Percentiles rank a stretch among this genome's conserved stretches.
phyloP scores from a whole-genome alignment of 1,140 invertebrate species.

The Plectus sambesii region DNA sequence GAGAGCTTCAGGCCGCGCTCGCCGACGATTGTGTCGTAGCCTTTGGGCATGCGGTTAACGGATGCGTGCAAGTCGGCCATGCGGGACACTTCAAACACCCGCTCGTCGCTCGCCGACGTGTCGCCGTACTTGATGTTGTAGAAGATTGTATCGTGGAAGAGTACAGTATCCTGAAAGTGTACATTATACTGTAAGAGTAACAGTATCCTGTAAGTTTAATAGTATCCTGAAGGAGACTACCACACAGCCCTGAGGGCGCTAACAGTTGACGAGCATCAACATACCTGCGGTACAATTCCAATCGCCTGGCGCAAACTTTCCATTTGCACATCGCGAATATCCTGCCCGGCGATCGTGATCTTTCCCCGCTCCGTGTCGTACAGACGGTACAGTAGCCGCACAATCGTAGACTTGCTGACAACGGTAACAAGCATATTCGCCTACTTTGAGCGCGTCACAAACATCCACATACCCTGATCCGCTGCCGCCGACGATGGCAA shows the following conservation, averaged over 20 bases:
- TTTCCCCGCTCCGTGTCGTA: conserved; percentile 77
- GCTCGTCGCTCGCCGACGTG: conserved; percentile 57
- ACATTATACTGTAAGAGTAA: conserved; percentile 13
- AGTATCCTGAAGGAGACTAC: conserved; percentile 15
- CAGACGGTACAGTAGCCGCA: conserved; percentile 83
- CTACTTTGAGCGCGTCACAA: too few species aligned
- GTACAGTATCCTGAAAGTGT: conserved; percentile 72
- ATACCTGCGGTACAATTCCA: conserved; percentile 86
- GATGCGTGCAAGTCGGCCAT: conserved; percentile 88
- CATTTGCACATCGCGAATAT: conserved; percentile 70
- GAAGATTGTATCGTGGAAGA: conserved; percentile 91
- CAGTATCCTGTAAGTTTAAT: neutral
- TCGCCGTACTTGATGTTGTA: conserved; percentile 94
- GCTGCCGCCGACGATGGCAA: conserved; percentile 93
- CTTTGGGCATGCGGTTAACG: conserved; percentile 73
- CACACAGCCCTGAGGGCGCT: neutral
- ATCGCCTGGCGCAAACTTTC: conserved; percentile 75
- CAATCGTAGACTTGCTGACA: conserved; percentile 78
- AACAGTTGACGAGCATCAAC: too few species aligned
- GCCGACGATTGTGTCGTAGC: conserved; percentile 73
- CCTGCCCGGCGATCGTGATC: conserved; percentile 71
- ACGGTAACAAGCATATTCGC: neutral
- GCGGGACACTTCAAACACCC: conserved; percentile 62
- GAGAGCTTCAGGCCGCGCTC: conserved; percentile 49
- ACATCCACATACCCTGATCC: conserved; percentile 67